Evolutionary conservation across 2,888 invertebrate genomes (phyloP).

Genomic region (Platycnemis pennipes): DNA sequence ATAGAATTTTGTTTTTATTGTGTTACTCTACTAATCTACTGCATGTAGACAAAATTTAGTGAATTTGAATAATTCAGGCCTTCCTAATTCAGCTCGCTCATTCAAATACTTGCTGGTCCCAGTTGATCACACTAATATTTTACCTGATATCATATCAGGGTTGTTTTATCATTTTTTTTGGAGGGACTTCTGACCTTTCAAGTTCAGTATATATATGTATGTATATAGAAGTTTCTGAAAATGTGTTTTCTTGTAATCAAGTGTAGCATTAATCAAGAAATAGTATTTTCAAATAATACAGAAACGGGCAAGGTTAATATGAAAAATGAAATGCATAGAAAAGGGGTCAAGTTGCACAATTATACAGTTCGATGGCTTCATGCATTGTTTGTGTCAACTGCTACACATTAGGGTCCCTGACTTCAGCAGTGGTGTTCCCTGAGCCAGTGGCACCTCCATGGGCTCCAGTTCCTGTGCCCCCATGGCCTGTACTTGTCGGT

Average conservation of each 20-base stretch:
- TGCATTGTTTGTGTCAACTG: conserved; percentile 71
- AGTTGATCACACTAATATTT: conserved; percentile 63
- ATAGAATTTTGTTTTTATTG: background rate
- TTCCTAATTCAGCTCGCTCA: conserved; percentile 57
- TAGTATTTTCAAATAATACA: conserved; percentile 35
- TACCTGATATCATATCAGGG: conserved; percentile 40
- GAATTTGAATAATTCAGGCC: conserved; percentile 53
- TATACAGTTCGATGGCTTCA: conserved; percentile 48
- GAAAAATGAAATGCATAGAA: conserved; percentile 63
- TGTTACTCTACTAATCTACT: conserved; percentile 21
- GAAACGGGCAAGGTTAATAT: conserved; percentile 33
- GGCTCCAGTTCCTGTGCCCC: conserved; percentile 75
- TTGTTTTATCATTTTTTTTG: conserved; percentile 44
- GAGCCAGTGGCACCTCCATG: conserved; percentile 78
- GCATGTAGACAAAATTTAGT: background rate
- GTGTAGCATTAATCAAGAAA: conserved; percentile 46
- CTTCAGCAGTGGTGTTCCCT: conserved; percentile 88
- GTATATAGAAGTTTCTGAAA: conserved; percentile 3
- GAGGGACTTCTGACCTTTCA: conserved; percentile 68
- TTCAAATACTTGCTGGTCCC: conserved; percentile 66
- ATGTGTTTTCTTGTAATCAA: background rate
- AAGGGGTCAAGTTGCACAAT: conserved; percentile 41
- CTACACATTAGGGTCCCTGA: conserved; percentile 85
- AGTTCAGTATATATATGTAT: conserved; percentile 42
- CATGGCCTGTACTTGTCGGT: conserved; percentile 76